phyloP scores from a whole-genome alignment of 2,888 invertebrate species.

The Hyposoter dolosus region DNA sequence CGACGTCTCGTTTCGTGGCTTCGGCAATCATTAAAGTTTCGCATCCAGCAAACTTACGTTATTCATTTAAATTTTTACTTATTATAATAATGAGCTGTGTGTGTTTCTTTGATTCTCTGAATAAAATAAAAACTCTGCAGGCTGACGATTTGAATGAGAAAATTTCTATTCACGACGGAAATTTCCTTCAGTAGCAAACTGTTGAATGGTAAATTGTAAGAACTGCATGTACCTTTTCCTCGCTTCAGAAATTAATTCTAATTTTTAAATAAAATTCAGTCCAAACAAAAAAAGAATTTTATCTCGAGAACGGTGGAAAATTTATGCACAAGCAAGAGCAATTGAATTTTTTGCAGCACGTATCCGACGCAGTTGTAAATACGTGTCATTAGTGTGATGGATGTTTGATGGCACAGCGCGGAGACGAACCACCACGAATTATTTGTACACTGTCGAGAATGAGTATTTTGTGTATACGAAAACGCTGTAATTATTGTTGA shows the following conservation, averaged over 20 bases:
- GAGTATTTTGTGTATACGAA: slow-evolving; percentile 25
- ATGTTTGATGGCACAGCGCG: slow-evolving; percentile 12
- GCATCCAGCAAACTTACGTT: too few relatives aligned
- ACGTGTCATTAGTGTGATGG: slow-evolving; percentile 22
- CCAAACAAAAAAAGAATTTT: neutral
- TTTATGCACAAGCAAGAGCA: neutral
- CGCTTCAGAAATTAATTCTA: neutral
- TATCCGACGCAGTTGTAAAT: neutral
- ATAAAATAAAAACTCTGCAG: neutral
- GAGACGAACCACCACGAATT: slow-evolving; percentile 34
- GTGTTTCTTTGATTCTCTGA: neutral
- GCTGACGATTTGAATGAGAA: neutral
- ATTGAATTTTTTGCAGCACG: neutral
- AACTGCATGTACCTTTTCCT: neutral
- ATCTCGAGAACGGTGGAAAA: neutral
- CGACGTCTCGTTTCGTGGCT: neutral
- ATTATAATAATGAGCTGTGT: neutral
- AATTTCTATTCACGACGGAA: neutral
- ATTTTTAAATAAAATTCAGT: neutral
- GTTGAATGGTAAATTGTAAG: neutral
- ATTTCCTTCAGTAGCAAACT: neutral
- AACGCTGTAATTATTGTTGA: slow-evolving; percentile 63
- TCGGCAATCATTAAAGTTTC: too few relatives aligned
- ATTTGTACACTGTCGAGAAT: slow-evolving; percentile 30
- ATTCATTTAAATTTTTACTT: too few relatives aligned